phyloP scores from a whole-genome alignment of 2,888 invertebrate genomes.

The Drosophila suboccidentalis region DNA sequence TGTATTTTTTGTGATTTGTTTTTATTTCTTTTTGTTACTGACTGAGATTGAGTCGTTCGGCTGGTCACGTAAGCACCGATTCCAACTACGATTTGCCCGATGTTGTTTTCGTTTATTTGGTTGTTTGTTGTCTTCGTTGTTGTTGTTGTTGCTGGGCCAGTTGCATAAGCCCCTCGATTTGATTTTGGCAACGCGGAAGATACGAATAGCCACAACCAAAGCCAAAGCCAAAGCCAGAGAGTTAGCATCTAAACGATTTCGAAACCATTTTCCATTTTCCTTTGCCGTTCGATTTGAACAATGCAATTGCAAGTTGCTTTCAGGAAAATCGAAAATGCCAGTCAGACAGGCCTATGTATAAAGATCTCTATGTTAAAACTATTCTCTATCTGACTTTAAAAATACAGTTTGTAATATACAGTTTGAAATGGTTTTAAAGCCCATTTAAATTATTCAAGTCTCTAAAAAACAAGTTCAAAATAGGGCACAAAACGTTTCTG shows the following conservation, averaged over 20 bases:
- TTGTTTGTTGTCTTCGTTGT: slow-evolving; percentile 25
- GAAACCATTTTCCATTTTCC: slow-evolving; percentile 38
- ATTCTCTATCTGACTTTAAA: neutral
- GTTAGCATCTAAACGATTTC: slow-evolving; percentile 57
- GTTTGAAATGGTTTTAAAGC: neutral
- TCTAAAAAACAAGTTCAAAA: neutral
- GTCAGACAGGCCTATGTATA: neutral
- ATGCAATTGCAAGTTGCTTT: slow-evolving; percentile 20
- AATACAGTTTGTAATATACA: too few relatives aligned
- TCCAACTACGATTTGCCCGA: slow-evolving; percentile 52
- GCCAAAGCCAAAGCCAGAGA: slow-evolving; percentile 32
- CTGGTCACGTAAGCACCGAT: slow-evolving; percentile 74
- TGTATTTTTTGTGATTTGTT: slow-evolving; percentile 21
- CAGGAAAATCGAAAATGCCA: slow-evolving; percentile 20
- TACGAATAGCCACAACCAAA: slow-evolving; percentile 39
- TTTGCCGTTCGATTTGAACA: slow-evolving; percentile 17
- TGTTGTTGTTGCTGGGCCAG: slow-evolving; percentile 48
- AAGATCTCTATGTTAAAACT: neutral
- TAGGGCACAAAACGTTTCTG: neutral
- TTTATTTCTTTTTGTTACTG: slow-evolving; percentile 3
- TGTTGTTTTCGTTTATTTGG: slow-evolving; percentile 27
- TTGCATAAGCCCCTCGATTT: slow-evolving; percentile 69
- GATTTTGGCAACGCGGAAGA: slow-evolving; percentile 73
- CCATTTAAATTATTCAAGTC: neutral
- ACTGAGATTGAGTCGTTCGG: slow-evolving; percentile 62